Base-by-base conservation (phyloP, 2,888 invertebrate genomes). In the Thumatha senex region DNA sequence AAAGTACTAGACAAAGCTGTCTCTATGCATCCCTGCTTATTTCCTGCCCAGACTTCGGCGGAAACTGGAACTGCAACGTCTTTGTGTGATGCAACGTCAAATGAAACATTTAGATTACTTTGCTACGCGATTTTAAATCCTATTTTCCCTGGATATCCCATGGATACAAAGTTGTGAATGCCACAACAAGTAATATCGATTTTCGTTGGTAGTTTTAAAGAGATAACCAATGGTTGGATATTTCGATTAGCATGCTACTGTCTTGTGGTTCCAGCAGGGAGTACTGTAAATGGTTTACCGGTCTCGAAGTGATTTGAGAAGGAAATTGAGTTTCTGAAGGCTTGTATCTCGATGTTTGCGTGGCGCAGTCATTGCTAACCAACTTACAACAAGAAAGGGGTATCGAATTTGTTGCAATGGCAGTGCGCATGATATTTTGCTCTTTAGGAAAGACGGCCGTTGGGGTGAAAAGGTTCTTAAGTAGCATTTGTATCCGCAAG, bases 1-100 rank as follows among this genome's bases (percentile, higher is more conserved):
- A 42, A 55, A 67, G 58, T 55, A 53, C 55, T 56, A 79, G 78
- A 84, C 86, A 86, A 85, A 82, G 82, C 78, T 66, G 64, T 74
- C 76, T 71, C 72, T 63, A 77, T 75, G 75, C 79, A 75, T 80
- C 70, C 18, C 18, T 78, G 78, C 76, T 80, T 82, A 86, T 87
- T 89, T 89, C 89, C 89, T 84, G 86, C 72, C 73, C 78, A 88
- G 89, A 88, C 87, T 73, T 64, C 68, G 70, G 73, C 82, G 87
- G 87, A 88, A 84, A 72, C 76, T 58, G 65, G 61, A 40, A 65
- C 63, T 67, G 73, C 74, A 69, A 54, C 67, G 70, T 75, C 78
- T 78, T 76, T 77, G 69, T 71, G 58, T 54, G 63, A 58, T 67
- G 63, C 61, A 67, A 58, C 59, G 46, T 57, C 55, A 63, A 67